Evolutionary conservation across 2,797 vertebrate genomes (phyloP), one percentile per base, ranked within the genome.

Genomic region (Chromis chromis): DNA sequence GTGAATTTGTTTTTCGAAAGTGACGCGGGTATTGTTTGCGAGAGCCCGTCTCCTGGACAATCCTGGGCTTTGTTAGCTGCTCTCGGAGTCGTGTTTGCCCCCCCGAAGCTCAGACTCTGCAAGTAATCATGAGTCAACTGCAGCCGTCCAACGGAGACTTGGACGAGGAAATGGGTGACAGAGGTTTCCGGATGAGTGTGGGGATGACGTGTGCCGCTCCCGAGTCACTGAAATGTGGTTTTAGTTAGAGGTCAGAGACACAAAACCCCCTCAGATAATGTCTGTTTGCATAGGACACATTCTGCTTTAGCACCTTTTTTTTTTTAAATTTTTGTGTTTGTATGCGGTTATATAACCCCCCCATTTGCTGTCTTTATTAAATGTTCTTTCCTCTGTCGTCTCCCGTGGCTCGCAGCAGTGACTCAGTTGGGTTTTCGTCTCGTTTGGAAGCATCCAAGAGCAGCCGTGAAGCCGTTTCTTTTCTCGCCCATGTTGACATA

Each of bases 61-160:
- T 16, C 28, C 40, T n/a, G 53, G 39, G 40, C 33, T 65, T 46
- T 74, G 65, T 60, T 71, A 64, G 49, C 56, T 62, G 21, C 21
- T 75, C 68, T 75, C 58, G 13, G 53, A 77, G 63, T 73, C 59
- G 13, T 70, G 75, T 76, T 74, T 79, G 66, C 81, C 79, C 73
- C 25, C 25, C 25, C 5, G 42, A 25, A 74, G 89, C 76, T 63
- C n/a, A 28, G 42, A 55, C 72, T 79, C 85, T 81, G 76, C 56
- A 69, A 86, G 70, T 60, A 77, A 75, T 84, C 65, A 68, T 76
- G 82, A 90, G 78, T 83, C 72, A 79, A 67, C 69, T 31, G 1
- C 54, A 58, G 48, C 59, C 13, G 44, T 22, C 65, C 70, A 21
- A 19, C n/a, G 52, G 66, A 78, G 81, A 64, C 70, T 21, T 39